Evolutionary conservation across 2,888 invertebrate genomes (phyloP), one percentile per base, ranked within the genome.

Genomic region (Rhingia rostrata): DNA sequence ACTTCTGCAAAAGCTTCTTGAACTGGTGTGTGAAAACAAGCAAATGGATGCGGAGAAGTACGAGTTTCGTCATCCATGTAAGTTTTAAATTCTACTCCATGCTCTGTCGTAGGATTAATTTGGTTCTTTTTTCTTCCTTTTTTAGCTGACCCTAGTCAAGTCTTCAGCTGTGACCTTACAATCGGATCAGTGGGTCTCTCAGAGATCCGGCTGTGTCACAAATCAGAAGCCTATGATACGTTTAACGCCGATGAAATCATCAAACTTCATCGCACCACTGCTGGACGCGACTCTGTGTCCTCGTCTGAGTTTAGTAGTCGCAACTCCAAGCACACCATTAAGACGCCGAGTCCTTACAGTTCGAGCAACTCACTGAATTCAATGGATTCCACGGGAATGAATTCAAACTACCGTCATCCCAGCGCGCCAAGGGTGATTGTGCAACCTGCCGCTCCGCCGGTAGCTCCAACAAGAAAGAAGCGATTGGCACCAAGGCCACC

Each of bases 51-150:
- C 93, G 32, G 91, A 92, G 67, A 95, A 95, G 90, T 96, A 95
- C 90, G 95, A 95, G 90, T 94, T 96, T 87, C 93, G 95, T 86
- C 95, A 95, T 93, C 95, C 96, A 90, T 94, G 95, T 95, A 89
- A 87, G 88, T 37, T 5, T 12, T 35, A 22, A 22, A 2, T 22
- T 22, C 2, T 22, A 2, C 22, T 22, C 22, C 2, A 2, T 22
- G 22, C 2, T 22, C 22, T 22, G 22, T 22, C 22, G 22, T 22
- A 2, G 22, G 22, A 22, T 22, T 22, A 22, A 22, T 2, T 22
- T 22, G 22, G 22, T 22, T 22, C 1, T 22, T 22, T 10, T 22
- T 10, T 33, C 43, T 6, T 12, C 37, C 6, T 10, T 43, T 87
- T 87, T 5, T 82, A 91, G 91, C 89, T 87, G 91, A 92, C 87